These are phyloP conservation scores for Leptatherina wallacei DNA, from an alignment of 2,797 vertebrate species.

Conservation along the genomic window DNA sequence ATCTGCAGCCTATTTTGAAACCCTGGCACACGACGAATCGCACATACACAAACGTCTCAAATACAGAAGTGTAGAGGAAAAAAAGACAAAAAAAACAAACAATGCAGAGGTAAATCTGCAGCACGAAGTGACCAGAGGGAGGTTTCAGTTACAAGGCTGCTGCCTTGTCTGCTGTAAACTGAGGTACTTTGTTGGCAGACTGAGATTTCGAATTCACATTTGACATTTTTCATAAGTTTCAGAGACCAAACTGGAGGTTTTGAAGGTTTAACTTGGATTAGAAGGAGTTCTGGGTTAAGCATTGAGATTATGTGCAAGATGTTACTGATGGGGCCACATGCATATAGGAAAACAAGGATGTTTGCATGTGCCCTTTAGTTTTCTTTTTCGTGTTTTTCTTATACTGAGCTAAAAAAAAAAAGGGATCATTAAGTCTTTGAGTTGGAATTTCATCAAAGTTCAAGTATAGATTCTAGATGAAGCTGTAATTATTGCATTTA, in stretches of 20 bases:
- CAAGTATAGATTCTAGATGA: not conserved
- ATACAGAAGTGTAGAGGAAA: constrained; percentile 18
- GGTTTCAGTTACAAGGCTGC: not conserved
- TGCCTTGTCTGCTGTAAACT: not conserved
- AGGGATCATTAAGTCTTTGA: no score
- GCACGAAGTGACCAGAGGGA: constrained; percentile 15
- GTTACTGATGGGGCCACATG: no score
- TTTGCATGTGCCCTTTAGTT: not conserved
- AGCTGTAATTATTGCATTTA: not conserved
- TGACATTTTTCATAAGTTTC: not conserved
- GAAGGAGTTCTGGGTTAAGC: no score
- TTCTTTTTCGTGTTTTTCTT: no score
- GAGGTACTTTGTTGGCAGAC: not conserved
- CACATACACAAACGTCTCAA: constrained; percentile 31
- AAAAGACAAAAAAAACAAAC: constrained; percentile 10
- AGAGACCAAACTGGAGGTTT: no score
- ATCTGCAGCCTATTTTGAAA: constrained; percentile 86
- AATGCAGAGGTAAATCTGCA: constrained; percentile 17
- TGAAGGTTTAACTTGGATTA: no score
- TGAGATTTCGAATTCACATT: not conserved
- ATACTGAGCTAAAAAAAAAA: no score
- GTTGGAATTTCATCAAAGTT: not conserved
- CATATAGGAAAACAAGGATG: not conserved
- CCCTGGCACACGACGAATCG: constrained; percentile 53
- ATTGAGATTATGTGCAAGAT: no score